Percentiles rank a stretch among this genome's conserved stretches.
Evolutionary conservation across 2,797 vertebrate genomes (phyloP).

Genomic region (Molossus alvarezi): DNA sequence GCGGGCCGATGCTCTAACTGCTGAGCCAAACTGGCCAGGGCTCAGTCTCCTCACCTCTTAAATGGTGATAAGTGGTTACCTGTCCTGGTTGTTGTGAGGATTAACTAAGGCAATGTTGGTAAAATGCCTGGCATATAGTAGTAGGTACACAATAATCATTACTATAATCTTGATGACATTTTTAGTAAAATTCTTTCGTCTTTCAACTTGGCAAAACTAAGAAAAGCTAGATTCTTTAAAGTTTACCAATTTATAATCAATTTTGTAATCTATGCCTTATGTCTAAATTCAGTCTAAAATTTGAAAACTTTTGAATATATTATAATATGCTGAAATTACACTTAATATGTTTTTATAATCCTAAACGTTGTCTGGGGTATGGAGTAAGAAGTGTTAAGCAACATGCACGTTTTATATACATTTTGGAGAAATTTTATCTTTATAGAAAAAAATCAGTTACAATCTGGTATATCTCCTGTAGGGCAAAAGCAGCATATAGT

Average conservation of each 20-base stretch:
- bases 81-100: neutral
- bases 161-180: constrained; percentile 14
- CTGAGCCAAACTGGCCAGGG: too few relatives aligned
- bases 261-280: neutral
- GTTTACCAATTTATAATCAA: constrained; percentile 45
- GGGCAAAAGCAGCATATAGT: constrained; percentile 22
- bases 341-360: constrained; percentile 22
- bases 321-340: constrained; percentile 8
- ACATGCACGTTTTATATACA: neutral
- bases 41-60: neutral
- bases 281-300: constrained; percentile 49
- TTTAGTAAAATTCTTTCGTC: constrained; percentile 17
- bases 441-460: constrained; percentile 43
- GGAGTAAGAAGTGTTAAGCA: constrained; percentile 28
- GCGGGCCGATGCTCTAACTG: too few relatives aligned
- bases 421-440: constrained; percentile 67
- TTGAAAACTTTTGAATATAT: neutral
- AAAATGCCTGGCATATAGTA: neutral
- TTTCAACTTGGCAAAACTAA: constrained; percentile 55
- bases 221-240: constrained; percentile 37
- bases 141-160: constrained; percentile 12
- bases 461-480: neutral
- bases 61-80: neutral
- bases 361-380: constrained; percentile 46
- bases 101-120: constrained; percentile 40